Conservation (phyloP, 92 coral and sea anemone species). For the Porites cylindrica region DNA sequence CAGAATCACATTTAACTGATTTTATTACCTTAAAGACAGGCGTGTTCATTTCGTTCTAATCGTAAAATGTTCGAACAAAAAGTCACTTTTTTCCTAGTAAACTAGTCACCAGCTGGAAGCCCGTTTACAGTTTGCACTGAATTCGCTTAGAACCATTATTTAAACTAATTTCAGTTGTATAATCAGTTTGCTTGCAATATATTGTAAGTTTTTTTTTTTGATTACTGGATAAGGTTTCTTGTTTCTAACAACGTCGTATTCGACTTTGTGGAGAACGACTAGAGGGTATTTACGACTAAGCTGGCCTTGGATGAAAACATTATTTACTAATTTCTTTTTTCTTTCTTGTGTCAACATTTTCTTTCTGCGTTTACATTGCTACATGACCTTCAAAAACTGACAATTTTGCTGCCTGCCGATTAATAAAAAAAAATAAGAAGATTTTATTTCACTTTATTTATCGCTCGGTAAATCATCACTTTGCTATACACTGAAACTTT, state of each 20-base stretch:
- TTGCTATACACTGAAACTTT: no score
- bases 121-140: not conserved
- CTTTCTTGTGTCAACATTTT: slow-evolving; percentile 9
- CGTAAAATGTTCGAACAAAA: not conserved
- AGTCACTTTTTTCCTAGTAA: not conserved
- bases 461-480: no score
- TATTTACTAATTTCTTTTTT: not conserved
- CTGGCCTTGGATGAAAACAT: not conserved
- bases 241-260: not conserved
- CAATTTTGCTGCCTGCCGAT: no score
- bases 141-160: not conserved
- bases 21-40: not conserved
- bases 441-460: not conserved
- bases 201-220: no score
- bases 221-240: not conserved
- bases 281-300: not conserved
- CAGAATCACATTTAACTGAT: not conserved
- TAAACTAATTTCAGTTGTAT: no score
- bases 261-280: no score
- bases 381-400: not conserved
- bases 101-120: not conserved
- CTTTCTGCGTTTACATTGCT: not conserved
- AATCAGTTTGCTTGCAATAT: not conserved
- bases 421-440: not conserved
- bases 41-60: not conserved